Conservation (phyloP, 2,113 vertebrate species). For the Nesogale talazaci region DNA sequence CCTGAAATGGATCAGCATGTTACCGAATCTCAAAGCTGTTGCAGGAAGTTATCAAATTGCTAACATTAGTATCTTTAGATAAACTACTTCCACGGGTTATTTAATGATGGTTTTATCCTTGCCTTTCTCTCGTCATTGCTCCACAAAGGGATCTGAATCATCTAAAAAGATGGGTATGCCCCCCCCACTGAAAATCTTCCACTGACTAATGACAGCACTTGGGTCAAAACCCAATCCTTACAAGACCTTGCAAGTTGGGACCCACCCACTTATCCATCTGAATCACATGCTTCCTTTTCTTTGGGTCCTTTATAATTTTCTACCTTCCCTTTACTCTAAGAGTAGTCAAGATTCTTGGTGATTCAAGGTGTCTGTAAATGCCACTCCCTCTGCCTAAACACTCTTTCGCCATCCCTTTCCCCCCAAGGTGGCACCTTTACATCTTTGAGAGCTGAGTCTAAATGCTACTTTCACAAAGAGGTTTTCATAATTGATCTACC, state of each 20-base stretch:
- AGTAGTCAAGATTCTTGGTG: not conserved
- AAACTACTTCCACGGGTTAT: not conserved
- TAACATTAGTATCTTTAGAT: not conserved
- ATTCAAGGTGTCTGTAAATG: not conserved
- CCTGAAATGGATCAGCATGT: not conserved
- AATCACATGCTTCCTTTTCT: not conserved
- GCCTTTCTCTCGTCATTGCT: not conserved
- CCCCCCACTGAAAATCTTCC: constrained; percentile 23
- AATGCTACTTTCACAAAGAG: not conserved
- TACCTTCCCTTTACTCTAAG: not conserved
- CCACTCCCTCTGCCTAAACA: not conserved
- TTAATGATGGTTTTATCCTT: not conserved
- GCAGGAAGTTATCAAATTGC: not conserved
- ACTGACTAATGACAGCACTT: not conserved
- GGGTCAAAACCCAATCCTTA: not conserved
- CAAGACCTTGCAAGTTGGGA: not conserved
- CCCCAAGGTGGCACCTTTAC: not conserved
- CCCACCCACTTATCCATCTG: not conserved
- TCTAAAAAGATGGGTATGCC: not conserved
- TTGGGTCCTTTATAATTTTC: not conserved
- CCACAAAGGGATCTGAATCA: not conserved
- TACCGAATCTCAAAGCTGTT: not conserved
- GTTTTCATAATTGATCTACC: not conserved
- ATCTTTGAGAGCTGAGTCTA: not conserved
- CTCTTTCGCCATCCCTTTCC: not conserved